Evolutionary conservation across 1,140 invertebrate species (phyloP), one percentile per base, ranked within the genome.

Genomic region (Drosophila sturtevanti): DNA sequence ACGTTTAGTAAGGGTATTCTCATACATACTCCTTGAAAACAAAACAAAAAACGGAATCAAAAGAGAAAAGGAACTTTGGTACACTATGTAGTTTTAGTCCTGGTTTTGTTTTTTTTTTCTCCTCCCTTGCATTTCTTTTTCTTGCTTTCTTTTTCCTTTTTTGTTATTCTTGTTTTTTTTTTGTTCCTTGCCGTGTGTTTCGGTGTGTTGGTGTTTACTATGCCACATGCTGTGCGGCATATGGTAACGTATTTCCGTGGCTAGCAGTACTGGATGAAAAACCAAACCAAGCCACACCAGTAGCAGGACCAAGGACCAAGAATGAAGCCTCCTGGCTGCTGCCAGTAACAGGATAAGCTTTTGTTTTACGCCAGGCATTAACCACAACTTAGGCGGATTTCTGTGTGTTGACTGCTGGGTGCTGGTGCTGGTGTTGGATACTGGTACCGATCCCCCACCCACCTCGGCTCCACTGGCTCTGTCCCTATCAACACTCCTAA

Each of bases 341-440:
- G 59, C 54, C 79, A 70, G 75, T 84, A 89, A 89, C 84, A 84
- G 84, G 84, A 89, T 89, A 89, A 89, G 84, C 84, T 84, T 89
- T 89, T 89, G 84, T 89, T 89, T 89, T 89, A 89, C 84, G 84
- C 84, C 79, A 77, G 41, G 73, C 84, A 87, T 86, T 87, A 86
- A 84, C 82, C 80, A 81, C 82, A 87, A 86, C 82, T 87, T 87
- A 79, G 82, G 75, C 82, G 84, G 82, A 79, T 87, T 86, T 87
- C 61, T 63, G 81, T 77, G 63, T 67, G 65, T 34, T 48, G 41
- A 48, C 41, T 48, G 41, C 41, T 48, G 41, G 14, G 14, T 14
- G 41, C 14, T 44, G 41, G 5, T 16, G 11, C 14, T 14, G 14
- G 14, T 18, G 38, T 3, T 41, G n/a, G 38, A 7, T 48, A 7